Evolutionary conservation across 2,888 invertebrate species (phyloP).

Genomic region (Prenolepis imparis): DNA sequence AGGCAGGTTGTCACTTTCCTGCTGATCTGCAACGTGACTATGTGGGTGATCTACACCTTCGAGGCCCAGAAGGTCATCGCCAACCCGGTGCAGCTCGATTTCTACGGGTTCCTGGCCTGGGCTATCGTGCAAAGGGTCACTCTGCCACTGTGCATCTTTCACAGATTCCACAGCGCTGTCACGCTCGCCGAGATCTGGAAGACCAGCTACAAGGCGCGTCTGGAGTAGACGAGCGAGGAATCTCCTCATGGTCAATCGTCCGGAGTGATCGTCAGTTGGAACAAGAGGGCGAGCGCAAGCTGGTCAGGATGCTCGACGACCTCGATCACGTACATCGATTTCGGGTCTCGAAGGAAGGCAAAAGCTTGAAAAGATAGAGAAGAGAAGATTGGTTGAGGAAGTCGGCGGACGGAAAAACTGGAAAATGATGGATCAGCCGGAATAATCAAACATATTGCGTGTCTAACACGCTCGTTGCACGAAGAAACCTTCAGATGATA

Average conservation of each 20-base stretch:
- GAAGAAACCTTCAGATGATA: constrained; percentile 49
- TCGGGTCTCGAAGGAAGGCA: constrained; percentile 49
- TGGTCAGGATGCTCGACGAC: constrained; percentile 46
- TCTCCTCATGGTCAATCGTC: constrained; percentile 61
- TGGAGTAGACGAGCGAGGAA: constrained; percentile 89
- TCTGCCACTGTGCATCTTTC: constrained; percentile 97
- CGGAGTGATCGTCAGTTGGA: constrained; percentile 65
- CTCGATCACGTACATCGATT: constrained; percentile 62
- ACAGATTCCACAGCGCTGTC: constrained; percentile 97
- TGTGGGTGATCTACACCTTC: constrained; percentile 98
- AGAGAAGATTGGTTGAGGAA: constrained; percentile 17
- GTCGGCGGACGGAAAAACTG: constrained; percentile 33
- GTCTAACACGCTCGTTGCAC: constrained; percentile 24
- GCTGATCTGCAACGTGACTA: constrained; percentile 97
- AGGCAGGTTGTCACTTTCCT: constrained; percentile 98
- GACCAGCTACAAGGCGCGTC: constrained; percentile 96
- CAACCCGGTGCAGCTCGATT: constrained; percentile 96
- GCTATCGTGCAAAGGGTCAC: constrained; percentile 97
- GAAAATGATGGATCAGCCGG: constrained; percentile 23
- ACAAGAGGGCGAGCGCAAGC: constrained; percentile 45
- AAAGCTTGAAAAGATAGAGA: not conserved
- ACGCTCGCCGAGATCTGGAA: constrained; percentile 98
- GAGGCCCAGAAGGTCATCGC: constrained; percentile 97
- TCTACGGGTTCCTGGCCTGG: constrained; percentile 97
- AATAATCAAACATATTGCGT: constrained; percentile 42